Evolutionary conservation across 2,888 invertebrate genomes (phyloP), one percentile per base, ranked within the genome.

Genomic region (Drosophila fulvimacula): DNA sequence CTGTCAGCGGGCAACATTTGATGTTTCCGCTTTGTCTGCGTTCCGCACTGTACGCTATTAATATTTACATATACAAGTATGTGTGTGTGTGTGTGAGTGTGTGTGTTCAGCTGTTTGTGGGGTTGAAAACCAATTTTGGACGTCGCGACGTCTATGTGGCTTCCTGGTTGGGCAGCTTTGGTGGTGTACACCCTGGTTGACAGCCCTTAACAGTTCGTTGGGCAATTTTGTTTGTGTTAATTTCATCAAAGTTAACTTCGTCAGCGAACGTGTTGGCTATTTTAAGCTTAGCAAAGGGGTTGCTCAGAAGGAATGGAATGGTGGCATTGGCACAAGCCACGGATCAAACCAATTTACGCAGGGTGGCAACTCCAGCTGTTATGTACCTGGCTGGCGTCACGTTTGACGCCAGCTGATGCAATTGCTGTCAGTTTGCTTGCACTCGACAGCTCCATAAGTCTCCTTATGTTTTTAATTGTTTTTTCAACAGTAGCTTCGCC

Each of bases 241-340:
- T 72, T 78, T 69, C 61, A 76, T 76, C 79, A 70, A 79, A 79
- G 82, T 69, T 66, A 79, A 79, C 71, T 70, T 68, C 64, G 60
- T 27, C 27, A 46, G 7, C 32, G 15, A 60, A 52, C 24, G 46
- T 61, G 61, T 59, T 62, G 41, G 34, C 34, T 76, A 73, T 70
- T 67, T 76, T 39, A 53, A 76, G 59, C 61, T 21, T 19, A 61
- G 32, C 32, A 48, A 39, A 60, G 69, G 69, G 70, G 76, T 63
- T 63, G 75, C 19, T 30, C 21, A 30, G 6, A 7, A 7, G 5
- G 27, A 6, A 5, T 6, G 39, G 34, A 42, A 42, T 58, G 61
- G 15, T 60, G 59, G 48, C 27, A 58, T 42, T 59, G 61, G 61
- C 39, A 61, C 57, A 69, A 24, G 53, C 38, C 39, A 15, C 32